Percentiles rank a stretch among this genome's conserved stretches.
Evolutionary conservation across 2,797 vertebrate genomes (phyloP).

Genomic region (Trachurus trachurus): DNA sequence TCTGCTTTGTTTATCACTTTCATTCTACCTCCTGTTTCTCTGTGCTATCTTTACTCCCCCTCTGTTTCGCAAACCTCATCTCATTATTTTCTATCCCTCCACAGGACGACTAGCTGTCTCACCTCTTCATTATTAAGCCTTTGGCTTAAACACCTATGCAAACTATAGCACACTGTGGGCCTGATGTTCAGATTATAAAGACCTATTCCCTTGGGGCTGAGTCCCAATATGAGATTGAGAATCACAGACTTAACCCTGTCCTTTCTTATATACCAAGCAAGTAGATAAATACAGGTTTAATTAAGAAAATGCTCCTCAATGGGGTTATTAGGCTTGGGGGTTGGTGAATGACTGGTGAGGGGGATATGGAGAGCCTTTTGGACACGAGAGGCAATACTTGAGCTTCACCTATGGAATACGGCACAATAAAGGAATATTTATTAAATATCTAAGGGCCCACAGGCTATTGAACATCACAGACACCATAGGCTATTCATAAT

Average conservation of each 20-base stretch:
- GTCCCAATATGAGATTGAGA: conserved; percentile 76
- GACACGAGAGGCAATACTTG: conserved; percentile 63
- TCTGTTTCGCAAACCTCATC: conserved; percentile 53
- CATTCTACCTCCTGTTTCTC: conserved; percentile 40
- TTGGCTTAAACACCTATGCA: conserved; percentile 53
- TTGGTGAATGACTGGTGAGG: conserved; percentile 40
- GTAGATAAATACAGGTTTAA: conserved; percentile 84
- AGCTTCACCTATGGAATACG: conserved; percentile 66
- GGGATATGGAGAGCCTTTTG: conserved; percentile 54
- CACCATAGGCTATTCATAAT: conserved; percentile 61
- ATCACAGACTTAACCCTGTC: conserved; percentile 67
- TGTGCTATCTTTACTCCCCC: conserved; percentile 31
- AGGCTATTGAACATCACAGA: conserved; percentile 63
- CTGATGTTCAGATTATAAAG: conserved; percentile 69
- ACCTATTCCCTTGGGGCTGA: conserved; percentile 61
- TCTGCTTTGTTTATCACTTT: conserved; percentile 62
- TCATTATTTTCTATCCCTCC: conserved; percentile 63
- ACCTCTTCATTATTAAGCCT: conserved; percentile 62
- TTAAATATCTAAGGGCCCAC: conserved; percentile 65
- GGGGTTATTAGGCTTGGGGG: conserved; percentile 57
- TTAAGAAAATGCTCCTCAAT: conserved; percentile 73
- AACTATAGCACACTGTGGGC: conserved; percentile 56
- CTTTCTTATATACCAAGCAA: conserved; percentile 76
- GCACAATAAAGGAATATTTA: conserved; percentile 77
- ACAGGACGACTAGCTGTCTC: conserved; percentile 54